Conservation (phyloP, 64 coral and sea anemone species). For the Anthopleura sola region DNA sequence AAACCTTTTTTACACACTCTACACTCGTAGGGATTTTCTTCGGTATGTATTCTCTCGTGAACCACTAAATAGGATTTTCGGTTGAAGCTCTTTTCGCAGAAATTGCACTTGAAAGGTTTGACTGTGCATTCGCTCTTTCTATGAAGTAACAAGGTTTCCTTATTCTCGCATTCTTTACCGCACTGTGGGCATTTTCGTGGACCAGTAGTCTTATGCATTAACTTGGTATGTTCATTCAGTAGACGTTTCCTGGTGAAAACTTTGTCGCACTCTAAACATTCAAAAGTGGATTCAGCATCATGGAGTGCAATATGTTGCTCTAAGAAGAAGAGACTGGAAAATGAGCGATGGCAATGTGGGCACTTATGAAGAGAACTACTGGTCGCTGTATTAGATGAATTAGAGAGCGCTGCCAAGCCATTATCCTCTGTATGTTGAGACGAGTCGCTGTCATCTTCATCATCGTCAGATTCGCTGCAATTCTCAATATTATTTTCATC, state of each 20-base stretch:
- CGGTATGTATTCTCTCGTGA: constrained; percentile 11
- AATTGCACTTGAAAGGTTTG: neutral
- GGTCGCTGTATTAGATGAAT: neutral
- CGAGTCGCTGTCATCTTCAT: neutral
- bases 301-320: neutral
- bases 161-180: constrained; percentile 1
- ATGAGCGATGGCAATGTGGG: neutral
- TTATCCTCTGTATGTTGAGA: neutral
- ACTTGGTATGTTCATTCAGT: neutral
- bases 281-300: neutral
- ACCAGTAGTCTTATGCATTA: neutral
- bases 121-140: neutral
- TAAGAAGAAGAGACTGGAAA: neutral
- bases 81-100: neutral
- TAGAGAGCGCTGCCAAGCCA: neutral
- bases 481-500: neutral
- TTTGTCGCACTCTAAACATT: neutral
- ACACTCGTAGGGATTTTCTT: constrained; percentile 28
- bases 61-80: neutral
- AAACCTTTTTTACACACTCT: constrained; percentile 23
- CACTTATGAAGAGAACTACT: neutral
- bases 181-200: neutral
- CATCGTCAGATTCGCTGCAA: neutral
- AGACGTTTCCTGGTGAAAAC: neutral
- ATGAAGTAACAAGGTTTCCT: neutral